A percentile compares a stretch with the other conserved stretches of the same genome.
Evolutionary conservation across 2,113 vertebrate species (phyloP).

Genomic region (Limanda limanda): DNA sequence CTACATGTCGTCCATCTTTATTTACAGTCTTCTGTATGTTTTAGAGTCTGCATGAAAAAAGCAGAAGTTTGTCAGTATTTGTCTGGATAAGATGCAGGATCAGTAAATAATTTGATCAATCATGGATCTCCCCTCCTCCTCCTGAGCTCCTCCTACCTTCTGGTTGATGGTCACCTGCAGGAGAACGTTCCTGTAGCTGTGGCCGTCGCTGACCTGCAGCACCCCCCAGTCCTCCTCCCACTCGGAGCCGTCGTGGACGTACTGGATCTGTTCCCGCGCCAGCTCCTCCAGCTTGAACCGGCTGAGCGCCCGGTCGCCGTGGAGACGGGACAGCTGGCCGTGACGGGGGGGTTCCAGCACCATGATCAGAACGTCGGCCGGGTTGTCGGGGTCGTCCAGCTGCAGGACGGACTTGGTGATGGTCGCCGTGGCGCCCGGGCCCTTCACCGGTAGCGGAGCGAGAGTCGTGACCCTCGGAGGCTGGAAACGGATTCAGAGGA

Average conservation of each 20-base stretch:
- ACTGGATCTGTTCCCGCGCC: slow-evolving; percentile 82
- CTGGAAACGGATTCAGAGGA: slow-evolving; percentile 70
- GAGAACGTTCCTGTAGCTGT: slow-evolving; percentile 90
- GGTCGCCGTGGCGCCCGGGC: slow-evolving; percentile 70
- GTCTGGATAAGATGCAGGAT: no score
- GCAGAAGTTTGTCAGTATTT: no score
- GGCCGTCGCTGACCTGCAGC: slow-evolving; percentile 90
- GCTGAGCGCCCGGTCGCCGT: slow-evolving; percentile 46
- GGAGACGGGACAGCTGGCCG: slow-evolving; percentile 81
- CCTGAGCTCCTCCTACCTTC: slow-evolving; percentile 79
- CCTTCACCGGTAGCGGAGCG: slow-evolving; percentile 77
- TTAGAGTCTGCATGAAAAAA: no score
- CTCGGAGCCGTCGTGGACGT: slow-evolving; percentile 86
- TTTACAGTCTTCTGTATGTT: no score
- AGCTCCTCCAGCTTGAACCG: slow-evolving; percentile 87
- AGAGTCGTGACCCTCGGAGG: slow-evolving; percentile 87
- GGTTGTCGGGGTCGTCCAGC: slow-evolving; percentile 90
- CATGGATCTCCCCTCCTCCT: neutral
- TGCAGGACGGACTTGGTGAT: slow-evolving; percentile 85
- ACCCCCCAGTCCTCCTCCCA: slow-evolving; percentile 82
- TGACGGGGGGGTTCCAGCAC: slow-evolving; percentile 87
- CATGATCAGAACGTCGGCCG: slow-evolving; percentile 86
- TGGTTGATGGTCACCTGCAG: slow-evolving; percentile 81
- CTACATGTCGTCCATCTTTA: no score
- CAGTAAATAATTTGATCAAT: neutral